Conservation (phyloP, 2,113 vertebrate species). For the Ceyx melanurus region DNA sequence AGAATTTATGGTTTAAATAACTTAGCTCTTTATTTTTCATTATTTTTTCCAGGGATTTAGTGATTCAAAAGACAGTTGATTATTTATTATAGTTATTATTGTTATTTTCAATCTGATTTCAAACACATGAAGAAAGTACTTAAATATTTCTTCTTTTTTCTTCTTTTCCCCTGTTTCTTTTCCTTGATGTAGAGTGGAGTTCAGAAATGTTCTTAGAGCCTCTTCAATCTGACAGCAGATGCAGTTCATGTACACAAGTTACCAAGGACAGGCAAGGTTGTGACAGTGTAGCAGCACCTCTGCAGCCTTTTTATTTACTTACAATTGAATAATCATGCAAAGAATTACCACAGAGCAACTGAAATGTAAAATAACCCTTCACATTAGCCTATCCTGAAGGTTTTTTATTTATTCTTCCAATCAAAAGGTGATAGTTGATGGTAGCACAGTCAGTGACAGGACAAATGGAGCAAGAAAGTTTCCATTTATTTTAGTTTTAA, state of each 20-base stretch:
- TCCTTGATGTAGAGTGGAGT: background rate
- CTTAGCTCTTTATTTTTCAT: background rate
- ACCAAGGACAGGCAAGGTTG: background rate
- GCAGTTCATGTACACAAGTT: background rate
- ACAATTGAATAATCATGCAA: background rate
- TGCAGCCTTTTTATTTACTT: background rate
- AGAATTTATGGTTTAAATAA: background rate
- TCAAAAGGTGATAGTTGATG: background rate
- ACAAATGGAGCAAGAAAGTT: background rate
- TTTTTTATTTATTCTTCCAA: background rate
- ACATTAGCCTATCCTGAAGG: background rate
- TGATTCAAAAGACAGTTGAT: background rate
- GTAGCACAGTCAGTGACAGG: background rate
- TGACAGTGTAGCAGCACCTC: background rate
- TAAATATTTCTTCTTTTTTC: background rate
- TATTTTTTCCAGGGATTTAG: background rate
- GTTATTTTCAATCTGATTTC: background rate
- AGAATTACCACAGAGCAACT: background rate
- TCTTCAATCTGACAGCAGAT: background rate
- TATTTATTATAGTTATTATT: background rate
- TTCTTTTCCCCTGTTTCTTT: background rate
- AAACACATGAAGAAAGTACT: background rate
- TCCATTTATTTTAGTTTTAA: background rate
- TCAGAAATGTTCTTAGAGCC: background rate
- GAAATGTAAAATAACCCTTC: background rate